Percentiles rank a stretch among this genome's conserved stretches.
phyloP scores from a whole-genome alignment of 2,888 invertebrate species.

The Leptopilina syphax region DNA sequence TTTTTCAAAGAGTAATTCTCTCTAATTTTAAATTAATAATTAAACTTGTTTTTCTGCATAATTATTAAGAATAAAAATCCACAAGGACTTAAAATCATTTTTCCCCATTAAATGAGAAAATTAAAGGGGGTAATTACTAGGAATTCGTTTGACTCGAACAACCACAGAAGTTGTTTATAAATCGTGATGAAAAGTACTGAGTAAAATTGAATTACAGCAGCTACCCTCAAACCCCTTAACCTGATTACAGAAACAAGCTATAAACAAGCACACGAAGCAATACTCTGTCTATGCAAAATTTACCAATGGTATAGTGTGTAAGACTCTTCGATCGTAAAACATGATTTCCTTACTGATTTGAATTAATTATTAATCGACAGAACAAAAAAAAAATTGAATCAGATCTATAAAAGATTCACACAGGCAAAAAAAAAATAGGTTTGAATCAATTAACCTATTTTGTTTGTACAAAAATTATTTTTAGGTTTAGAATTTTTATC shows the following conservation, averaged over 20 bases:
- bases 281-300: slow-evolving; percentile 3
- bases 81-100: not conserved
- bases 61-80: no score
- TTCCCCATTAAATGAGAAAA: not conserved
- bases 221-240: not conserved
- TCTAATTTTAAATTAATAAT: no score
- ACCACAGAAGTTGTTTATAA: not conserved
- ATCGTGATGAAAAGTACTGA: slow-evolving; percentile 5
- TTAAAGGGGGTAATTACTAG: not conserved
- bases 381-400: not conserved
- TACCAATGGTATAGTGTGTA: not conserved
- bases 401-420: no score
- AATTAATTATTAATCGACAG: not conserved
- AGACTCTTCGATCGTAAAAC: not conserved
- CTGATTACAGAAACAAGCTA: slow-evolving; percentile 29
- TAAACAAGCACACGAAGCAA: not conserved
- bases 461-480: no score
- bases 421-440: no score
- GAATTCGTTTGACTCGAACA: not conserved
- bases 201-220: slow-evolving; percentile 23
- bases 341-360: not conserved
- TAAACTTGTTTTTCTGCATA: no score
- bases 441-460: no score
- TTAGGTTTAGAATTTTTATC: no score
- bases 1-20: no score